phyloP scores from a whole-genome alignment of 2,113 vertebrate species.

The Hippocampus abdominalis region DNA sequence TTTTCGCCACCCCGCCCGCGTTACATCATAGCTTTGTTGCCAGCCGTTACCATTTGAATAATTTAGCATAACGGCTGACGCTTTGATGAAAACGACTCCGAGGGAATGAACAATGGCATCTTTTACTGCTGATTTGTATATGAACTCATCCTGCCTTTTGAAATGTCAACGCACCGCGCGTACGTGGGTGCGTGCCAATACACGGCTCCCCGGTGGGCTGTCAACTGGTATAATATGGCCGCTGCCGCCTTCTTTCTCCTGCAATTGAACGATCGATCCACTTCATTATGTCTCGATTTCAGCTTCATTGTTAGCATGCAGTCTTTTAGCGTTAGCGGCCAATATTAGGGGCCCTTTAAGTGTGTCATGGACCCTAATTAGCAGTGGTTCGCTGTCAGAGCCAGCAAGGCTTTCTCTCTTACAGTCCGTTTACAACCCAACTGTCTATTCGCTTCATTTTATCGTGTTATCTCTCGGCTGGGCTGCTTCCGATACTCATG shows the following conservation, averaged over 20 bases:
- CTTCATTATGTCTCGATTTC: conserved; percentile 65
- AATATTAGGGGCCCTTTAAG: neutral
- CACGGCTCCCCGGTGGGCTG: conserved; percentile 25
- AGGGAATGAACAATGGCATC: conserved; percentile 19
- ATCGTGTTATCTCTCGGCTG: neutral
- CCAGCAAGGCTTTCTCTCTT: neutral
- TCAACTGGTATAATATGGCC: conserved; percentile 42
- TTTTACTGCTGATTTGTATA: conserved; percentile 10
- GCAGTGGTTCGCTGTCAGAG: neutral
- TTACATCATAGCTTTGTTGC: conserved; percentile 20
- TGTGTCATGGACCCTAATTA: neutral
- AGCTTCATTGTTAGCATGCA: conserved; percentile 26
- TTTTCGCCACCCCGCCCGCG: conserved; percentile 1
- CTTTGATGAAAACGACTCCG: conserved; percentile 47
- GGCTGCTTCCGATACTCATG: neutral
- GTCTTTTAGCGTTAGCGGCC: conserved; percentile 35
- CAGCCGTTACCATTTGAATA: conserved; percentile 52
- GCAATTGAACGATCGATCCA: conserved; percentile 56
- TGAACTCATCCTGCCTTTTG: neutral
- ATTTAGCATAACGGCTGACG: conserved; percentile 54
- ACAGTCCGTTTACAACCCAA: neutral
- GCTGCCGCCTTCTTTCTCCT: conserved; percentile 36
- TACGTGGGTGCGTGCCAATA: conserved; percentile 3
- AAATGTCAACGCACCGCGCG: neutral
- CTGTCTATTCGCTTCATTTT: neutral